Evolutionary conservation across 2,113 vertebrate species (phyloP), one percentile per base, ranked within the genome.

Genomic region (Cairina moschata): DNA sequence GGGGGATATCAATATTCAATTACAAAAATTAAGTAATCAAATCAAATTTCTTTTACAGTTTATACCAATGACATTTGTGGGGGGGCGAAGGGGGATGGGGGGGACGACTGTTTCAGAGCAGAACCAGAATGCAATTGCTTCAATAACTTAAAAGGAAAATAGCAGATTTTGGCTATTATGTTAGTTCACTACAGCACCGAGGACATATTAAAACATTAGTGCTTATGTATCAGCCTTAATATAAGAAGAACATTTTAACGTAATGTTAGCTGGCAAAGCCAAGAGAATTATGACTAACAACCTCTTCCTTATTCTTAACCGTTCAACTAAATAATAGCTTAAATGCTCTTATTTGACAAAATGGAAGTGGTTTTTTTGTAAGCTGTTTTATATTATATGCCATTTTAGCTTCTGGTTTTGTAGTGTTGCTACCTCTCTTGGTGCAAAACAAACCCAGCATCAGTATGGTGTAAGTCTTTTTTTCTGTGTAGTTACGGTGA

Each of bases 1-100:
- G 48, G 72, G 55, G 60, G 62, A 86, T 94, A 96, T 93, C 95
- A 94, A 56, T 90, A 88, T 89, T 95, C 79, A 87, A 88, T 96
- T 95, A 75, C 31, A 93, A 73, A 93, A 68, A 76, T 93, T 87
- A 83, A 91, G 31, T 95, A 78, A 91, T 93, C 66, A 80, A 86
- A 91, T 76, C 3, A 91, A 50, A 79, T 96, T 91, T 87, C 15
- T 31, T 93, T 88, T 67, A 18, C 48, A 25, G 76, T 96, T 95
- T 93, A 62, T 91, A 75, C 36, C 91, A 73, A 34, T 94, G n/a
- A 17, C 63, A 67, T 89, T 94, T 73, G 5, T 38, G 40, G 40
- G 40, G 40, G 12, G 40, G 40, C 5, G 12, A 13, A 40, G 40
- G 40, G 40, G 40, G 40, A 5, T 12, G 13, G 40, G 12, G 40